Evolutionary conservation across 2,797 vertebrate species (phyloP), one percentile per base, ranked within the genome.

Genomic region (Eleutherodactylus coqui): DNA sequence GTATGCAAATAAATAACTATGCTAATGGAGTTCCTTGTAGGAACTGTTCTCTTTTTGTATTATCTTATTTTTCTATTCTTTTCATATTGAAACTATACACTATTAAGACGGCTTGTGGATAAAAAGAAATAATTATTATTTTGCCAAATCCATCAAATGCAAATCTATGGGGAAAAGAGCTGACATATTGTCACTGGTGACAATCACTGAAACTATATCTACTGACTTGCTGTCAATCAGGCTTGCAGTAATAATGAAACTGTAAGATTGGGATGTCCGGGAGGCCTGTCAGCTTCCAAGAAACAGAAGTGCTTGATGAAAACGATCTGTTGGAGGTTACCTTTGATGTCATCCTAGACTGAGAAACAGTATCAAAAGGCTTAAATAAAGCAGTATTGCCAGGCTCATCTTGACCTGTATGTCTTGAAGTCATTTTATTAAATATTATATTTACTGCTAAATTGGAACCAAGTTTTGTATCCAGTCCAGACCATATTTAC

Each of bases 211-310:
- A 79, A n/a, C 53, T 80, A 75, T 75, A 84, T 80, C 86, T 87
- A 72, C 53, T 87, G 86, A 84, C 76, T 87, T 49, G 49, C 82
- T 87, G 86, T 87, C 86, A 87, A 87, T 84, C 82, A 84, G 67
- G 45, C 32, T 51, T 34, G 69, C 34, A 80, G 64, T 64, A 87
- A 87, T 87, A 84, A 84, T 79, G 45, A 43, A 87, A 75, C 41
- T 51, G 43, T 73, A 49, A 75, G 82, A 84, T 79, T 41, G 76
- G 82, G 76, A 79, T 83, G 75, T 87, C 81, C 81, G 3, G 86
- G 79, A 80, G 86, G 86, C 64, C 75, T 87, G 82, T 87, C 86
- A 87, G 64, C 55, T 83, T 83, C 67, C 75, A 47, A 14, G 53
- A 64, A 84, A 55, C 76, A 38, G 55, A 45, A 53, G 84, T 38